phyloP scores from a whole-genome alignment of 2,113 vertebrate genomes.

The Petrocephalus zakoni region DNA sequence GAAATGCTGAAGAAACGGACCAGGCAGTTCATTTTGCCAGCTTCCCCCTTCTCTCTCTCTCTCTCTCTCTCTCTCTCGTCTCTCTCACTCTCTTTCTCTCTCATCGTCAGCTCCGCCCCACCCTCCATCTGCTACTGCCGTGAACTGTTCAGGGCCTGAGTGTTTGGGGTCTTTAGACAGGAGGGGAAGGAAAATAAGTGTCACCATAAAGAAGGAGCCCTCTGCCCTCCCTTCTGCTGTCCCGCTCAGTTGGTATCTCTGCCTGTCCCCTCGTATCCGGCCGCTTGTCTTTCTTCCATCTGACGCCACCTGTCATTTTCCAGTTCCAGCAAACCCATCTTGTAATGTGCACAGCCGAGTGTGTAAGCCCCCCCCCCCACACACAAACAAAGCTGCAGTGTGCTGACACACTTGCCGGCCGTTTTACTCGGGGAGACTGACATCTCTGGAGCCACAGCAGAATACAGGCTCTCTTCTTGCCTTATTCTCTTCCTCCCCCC shows the following conservation, averaged over 20 bases:
- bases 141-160: slow-evolving; percentile 29
- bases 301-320: background rate
- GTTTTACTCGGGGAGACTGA: background rate
- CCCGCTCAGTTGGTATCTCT: slow-evolving; percentile 43
- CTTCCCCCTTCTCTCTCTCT: background rate
- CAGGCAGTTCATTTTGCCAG: background rate
- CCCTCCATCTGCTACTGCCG: background rate
- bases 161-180: slow-evolving; percentile 43
- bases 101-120: background rate
- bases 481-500: background rate
- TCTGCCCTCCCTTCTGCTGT: slow-evolving; percentile 39
- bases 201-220: slow-evolving; percentile 55
- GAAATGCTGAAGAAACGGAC: no score
- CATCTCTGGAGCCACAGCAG: background rate
- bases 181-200: slow-evolving; percentile 52
- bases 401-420: background rate
- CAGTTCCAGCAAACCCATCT: background rate
- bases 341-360: background rate
- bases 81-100: background rate
- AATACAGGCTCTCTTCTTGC: background rate
- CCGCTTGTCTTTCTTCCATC: background rate
- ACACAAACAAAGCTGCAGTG: background rate
- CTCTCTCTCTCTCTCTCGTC: background rate
- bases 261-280: background rate
- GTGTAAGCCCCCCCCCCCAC: background rate